A percentile compares a stretch with the other conserved stretches of the same genome.
phyloP scores from a whole-genome alignment of 2,113 vertebrate species.

The Salvelinus namaycush region DNA sequence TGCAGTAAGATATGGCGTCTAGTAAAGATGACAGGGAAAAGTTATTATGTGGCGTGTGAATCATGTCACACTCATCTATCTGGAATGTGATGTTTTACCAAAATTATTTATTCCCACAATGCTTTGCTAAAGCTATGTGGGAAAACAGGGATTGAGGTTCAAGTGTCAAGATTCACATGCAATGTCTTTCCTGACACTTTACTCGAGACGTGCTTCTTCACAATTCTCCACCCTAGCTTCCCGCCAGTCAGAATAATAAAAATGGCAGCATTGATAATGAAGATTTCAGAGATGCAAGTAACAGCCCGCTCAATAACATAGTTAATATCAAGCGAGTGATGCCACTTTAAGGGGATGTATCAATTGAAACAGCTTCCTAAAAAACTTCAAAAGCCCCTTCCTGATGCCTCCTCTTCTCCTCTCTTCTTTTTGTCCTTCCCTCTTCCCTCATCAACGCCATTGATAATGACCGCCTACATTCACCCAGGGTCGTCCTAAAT shows the following conservation, averaged over 20 bases:
- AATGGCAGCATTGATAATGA: slow-evolving; percentile 39
- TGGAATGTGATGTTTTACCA: slow-evolving; percentile 13
- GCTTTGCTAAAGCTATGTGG: not conserved
- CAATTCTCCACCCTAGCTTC: slow-evolving; percentile 3
- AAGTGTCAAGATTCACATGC: not conserved
- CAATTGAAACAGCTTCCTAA: slow-evolving; percentile 39
- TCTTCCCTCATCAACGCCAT: slow-evolving; percentile 16
- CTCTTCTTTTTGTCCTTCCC: not conserved
- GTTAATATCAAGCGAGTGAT: slow-evolving; percentile 41
- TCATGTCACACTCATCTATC: slow-evolving; percentile 41
- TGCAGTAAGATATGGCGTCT: slow-evolving; percentile 35
- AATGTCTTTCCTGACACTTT: not conserved
- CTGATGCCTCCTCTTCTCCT: not conserved
- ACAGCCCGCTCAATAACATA: slow-evolving; percentile 43
- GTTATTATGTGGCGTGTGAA: slow-evolving; percentile 45
- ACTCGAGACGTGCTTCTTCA: not conserved
- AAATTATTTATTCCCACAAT: slow-evolving; percentile 7
- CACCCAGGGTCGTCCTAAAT: slow-evolving; percentile 58
- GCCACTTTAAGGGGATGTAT: slow-evolving; percentile 40
- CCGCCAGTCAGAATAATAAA: slow-evolving; percentile 47
- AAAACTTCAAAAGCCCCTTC: slow-evolving; percentile 14
- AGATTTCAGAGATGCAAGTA: slow-evolving; percentile 38
- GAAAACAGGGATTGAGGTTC: not conserved
- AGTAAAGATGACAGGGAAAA: slow-evolving; percentile 38
- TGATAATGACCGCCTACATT: slow-evolving; percentile 58